Percentiles rank a stretch among this genome's conserved stretches.
These are phyloP conservation scores for Maccullochella peelii DNA, from an alignment of 2,113 vertebrate species.

Conservation along the genomic window DNA sequence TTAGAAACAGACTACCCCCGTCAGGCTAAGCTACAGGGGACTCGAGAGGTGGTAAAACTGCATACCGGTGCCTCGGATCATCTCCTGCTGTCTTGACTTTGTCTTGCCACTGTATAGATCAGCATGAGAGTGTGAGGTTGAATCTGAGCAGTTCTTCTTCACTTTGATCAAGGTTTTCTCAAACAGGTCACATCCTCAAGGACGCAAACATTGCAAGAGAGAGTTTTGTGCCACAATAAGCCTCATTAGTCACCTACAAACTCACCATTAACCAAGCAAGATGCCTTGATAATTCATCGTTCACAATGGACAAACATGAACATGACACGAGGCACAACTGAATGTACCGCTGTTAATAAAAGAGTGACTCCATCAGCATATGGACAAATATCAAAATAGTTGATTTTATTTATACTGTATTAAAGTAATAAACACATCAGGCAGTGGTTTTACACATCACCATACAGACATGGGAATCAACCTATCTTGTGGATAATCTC, in stretches of 20 bases:
- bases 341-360: neutral
- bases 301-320: neutral
- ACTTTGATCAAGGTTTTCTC: neutral
- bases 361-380: conserved; percentile 27
- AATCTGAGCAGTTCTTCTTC: no score
- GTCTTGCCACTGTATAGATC: no score
- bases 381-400: conserved; percentile 85
- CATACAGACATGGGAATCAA: conserved; percentile 71
- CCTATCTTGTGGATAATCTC: conserved; percentile 56
- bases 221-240: neutral
- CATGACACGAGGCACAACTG: neutral
- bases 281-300: neutral
- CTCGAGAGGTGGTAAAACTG: neutral
- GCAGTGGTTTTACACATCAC: conserved; percentile 85
- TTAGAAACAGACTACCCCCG: neutral
- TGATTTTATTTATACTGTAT: conserved; percentile 85
- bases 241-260: neutral
- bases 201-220: neutral
- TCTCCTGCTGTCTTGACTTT: no score
- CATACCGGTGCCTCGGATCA: neutral
- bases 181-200: neutral
- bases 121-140: no score
- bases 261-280: neutral
- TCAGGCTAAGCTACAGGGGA: neutral
- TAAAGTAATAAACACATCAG: conserved; percentile 87